A percentile compares a stretch with the other conserved stretches of the same genome.
Conservation (phyloP, 2,888 invertebrate genomes). For the Pollenia labialis region DNA sequence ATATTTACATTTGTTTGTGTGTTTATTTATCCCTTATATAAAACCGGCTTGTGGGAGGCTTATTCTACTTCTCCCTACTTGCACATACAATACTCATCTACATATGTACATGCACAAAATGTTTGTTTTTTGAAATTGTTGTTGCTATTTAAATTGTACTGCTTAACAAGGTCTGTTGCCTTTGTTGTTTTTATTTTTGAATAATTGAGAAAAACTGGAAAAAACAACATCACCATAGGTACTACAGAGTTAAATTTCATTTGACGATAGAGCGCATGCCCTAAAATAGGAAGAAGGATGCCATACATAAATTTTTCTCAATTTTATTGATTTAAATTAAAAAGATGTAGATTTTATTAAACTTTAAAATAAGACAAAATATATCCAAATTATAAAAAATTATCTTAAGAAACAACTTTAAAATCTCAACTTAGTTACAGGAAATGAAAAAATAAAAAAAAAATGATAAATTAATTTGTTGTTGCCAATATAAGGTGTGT, state of each 20-base stretch:
- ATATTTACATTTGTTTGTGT: constrained; percentile 17
- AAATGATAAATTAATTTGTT: too few species aligned
- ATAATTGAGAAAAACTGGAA: constrained; percentile 34
- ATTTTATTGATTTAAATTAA: background rate
- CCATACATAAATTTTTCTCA: constrained; percentile 4
- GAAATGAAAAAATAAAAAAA: too few species aligned
- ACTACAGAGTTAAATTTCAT: constrained; percentile 37
- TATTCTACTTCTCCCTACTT: background rate
- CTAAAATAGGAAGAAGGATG: constrained; percentile 38
- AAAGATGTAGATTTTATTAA: too few species aligned
- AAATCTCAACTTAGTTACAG: too few species aligned
- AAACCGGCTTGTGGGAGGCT: constrained; percentile 53
- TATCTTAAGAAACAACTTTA: too few species aligned
- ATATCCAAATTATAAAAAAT: too few species aligned
- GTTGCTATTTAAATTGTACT: constrained; percentile 42
- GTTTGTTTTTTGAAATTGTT: constrained; percentile 11
- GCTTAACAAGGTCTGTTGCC: constrained; percentile 66
- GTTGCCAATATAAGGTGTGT: too few species aligned
- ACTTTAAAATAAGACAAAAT: too few species aligned
- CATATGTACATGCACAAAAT: background rate
- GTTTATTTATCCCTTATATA: constrained; percentile 32
- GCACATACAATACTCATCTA: background rate
- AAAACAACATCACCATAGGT: constrained; percentile 37
- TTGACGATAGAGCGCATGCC: constrained; percentile 52
- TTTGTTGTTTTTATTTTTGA: constrained; percentile 52